These are phyloP conservation scores for Apteryx owenii DNA, from an alignment of 2,113 vertebrate species.

Conservation along the genomic window DNA sequence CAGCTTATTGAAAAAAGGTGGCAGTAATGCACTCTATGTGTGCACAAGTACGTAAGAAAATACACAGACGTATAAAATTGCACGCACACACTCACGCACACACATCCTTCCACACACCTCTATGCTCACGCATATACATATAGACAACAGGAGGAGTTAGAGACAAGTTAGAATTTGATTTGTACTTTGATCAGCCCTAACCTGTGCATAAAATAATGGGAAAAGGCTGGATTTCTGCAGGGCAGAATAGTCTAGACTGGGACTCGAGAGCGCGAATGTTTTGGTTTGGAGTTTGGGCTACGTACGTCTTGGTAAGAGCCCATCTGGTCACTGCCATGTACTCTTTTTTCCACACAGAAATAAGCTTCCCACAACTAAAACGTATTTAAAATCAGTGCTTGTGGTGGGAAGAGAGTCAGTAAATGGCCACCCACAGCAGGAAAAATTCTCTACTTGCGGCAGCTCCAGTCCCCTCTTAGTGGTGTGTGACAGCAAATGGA, in stretches of 20 bases:
- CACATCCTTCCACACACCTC: constrained; percentile 80
- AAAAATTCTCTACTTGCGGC: constrained; percentile 51
- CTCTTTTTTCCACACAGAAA: constrained; percentile 63
- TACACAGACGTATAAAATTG: constrained; percentile 90
- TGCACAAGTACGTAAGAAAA: constrained; percentile 96
- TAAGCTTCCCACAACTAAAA: constrained; percentile 75
- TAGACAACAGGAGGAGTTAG: constrained; percentile 85
- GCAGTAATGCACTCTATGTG: constrained; percentile 97
- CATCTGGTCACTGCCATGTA: constrained; percentile 38
- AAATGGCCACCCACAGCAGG: constrained; percentile 57
- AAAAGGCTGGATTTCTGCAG: constrained; percentile 64
- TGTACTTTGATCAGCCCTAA: constrained; percentile 81
- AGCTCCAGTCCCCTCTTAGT: constrained; percentile 59
- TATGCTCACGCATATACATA: constrained; percentile 86
- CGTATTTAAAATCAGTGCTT: constrained; percentile 78
- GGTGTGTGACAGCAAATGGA: constrained; percentile 57
- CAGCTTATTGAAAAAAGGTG: constrained; percentile 97
- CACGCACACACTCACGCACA: constrained; percentile 75
- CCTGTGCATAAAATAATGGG: constrained; percentile 74
- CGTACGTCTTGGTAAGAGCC: constrained; percentile 50
- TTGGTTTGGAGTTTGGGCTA: constrained; percentile 71
- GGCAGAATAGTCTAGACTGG: constrained; percentile 58
- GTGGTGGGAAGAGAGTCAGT: constrained; percentile 72
- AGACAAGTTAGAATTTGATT: constrained; percentile 86
- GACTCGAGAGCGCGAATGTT: constrained; percentile 58